Evolutionary conservation across 2,888 invertebrate genomes (phyloP).

Genomic region (Macropis europaea): DNA sequence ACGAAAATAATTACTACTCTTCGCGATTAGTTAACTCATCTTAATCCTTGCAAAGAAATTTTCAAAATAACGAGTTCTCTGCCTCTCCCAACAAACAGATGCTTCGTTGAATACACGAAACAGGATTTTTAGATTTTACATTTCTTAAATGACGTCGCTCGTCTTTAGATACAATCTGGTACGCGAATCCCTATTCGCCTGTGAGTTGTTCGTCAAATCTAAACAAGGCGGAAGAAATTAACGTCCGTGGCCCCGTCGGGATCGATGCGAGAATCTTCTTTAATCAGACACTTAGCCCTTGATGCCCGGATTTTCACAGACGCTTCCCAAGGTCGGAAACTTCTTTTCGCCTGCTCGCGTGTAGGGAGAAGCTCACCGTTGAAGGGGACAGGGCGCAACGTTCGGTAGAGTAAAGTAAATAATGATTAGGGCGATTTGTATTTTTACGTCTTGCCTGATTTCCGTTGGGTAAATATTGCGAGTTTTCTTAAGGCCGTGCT

Average conservation of each 20-base stretch:
- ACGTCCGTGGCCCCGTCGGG: conserved; percentile 39
- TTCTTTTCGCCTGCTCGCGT: conserved; percentile 50
- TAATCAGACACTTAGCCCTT: conserved; percentile 59
- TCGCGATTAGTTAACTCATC: no score
- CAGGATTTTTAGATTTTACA: no score
- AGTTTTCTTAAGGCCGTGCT: conserved; percentile 75
- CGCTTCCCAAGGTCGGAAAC: conserved; percentile 59
- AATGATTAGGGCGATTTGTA: conserved; percentile 78
- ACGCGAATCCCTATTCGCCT: no score
- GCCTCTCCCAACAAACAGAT: no score
- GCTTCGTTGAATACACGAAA: no score
- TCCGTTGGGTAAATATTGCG: conserved; percentile 76
- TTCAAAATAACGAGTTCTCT: no score
- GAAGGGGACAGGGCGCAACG: conserved; percentile 45
- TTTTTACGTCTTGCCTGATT: conserved; percentile 77
- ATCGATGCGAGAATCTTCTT: conserved; percentile 56
- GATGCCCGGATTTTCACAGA: conserved; percentile 37
- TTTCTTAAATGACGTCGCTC: no score
- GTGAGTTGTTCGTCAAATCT: not conserved
- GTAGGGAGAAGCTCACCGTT: conserved; percentile 38
- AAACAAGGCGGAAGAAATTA: conserved; percentile 53
- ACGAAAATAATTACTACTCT: no score
- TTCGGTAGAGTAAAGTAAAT: conserved; percentile 73
- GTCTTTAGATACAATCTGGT: no score
- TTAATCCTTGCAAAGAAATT: no score